These are phyloP conservation scores for Pardalotus punctatus DNA, from an alignment of 2,113 vertebrate species.

Conservation along the genomic window DNA sequence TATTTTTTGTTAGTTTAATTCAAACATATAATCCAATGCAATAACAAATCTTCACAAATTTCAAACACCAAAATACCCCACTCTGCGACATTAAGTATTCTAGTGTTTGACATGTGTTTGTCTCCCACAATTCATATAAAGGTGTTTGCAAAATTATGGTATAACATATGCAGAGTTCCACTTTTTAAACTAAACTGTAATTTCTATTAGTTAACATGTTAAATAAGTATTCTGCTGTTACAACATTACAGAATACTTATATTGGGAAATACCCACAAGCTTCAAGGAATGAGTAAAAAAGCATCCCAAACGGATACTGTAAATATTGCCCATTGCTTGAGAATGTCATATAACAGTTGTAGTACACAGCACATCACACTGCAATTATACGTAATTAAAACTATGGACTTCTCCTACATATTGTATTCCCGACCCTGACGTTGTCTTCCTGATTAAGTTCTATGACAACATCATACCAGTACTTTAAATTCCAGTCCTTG, in stretches of 20 bases:
- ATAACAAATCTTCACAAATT: not conserved
- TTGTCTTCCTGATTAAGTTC: not conserved
- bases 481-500: not conserved
- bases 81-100: not conserved
- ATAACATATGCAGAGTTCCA: not conserved
- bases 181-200: not conserved
- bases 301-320: not conserved
- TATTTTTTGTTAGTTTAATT: not conserved
- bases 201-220: not conserved
- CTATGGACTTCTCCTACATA: not conserved
- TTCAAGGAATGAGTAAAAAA: not conserved
- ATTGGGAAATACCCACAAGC: not conserved
- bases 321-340: not conserved
- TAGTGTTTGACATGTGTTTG: not conserved
- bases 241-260: not conserved
- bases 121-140: not conserved
- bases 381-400: not conserved
- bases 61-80: not conserved
- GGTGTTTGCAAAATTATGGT: not conserved
- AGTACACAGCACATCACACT: not conserved
- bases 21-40: not conserved
- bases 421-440: not conserved
- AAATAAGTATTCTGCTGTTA: not conserved
- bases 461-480: not conserved
- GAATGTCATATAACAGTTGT: not conserved